Evolutionary conservation across 2,888 invertebrate genomes (phyloP).

Genomic region (Piscicola geometra): DNA sequence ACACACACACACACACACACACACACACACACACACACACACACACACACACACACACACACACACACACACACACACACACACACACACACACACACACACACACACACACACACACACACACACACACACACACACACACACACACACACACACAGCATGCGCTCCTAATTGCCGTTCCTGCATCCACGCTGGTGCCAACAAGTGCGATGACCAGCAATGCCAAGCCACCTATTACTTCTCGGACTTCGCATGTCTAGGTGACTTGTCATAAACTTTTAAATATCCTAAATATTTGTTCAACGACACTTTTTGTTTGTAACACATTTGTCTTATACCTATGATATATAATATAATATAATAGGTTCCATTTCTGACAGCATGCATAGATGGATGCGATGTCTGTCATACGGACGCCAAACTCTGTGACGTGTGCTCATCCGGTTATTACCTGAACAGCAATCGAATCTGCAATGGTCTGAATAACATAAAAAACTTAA

Average conservation of each 20-base stretch:
- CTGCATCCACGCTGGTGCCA: conserved; percentile 31
- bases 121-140: conserved; percentile 19
- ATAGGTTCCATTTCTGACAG: no score
- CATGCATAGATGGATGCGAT: neutral
- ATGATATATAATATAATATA: no score
- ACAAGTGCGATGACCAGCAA: conserved; percentile 35
- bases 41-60: conserved; percentile 19
- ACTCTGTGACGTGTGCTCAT: conserved; percentile 17
- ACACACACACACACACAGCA: conserved; percentile 22
- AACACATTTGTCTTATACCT: no score
- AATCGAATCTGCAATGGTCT: no score
- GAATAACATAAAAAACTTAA: no score
- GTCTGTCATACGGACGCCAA: conserved; percentile 8
- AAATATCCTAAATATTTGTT: no score
- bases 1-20: conserved; percentile 19
- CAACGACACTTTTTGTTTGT: no score
- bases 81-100: conserved; percentile 19
- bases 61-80: conserved; percentile 19
- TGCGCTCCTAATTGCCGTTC: conserved; percentile 37
- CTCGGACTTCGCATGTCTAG: neutral
- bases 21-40: conserved; percentile 19
- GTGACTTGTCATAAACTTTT: no score
- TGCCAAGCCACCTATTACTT: conserved; percentile 20
- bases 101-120: conserved; percentile 19
- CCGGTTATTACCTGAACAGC: neutral